Base-by-base conservation (phyloP, 2,113 vertebrate genomes). In the Ranitomeya variabilis region DNA sequence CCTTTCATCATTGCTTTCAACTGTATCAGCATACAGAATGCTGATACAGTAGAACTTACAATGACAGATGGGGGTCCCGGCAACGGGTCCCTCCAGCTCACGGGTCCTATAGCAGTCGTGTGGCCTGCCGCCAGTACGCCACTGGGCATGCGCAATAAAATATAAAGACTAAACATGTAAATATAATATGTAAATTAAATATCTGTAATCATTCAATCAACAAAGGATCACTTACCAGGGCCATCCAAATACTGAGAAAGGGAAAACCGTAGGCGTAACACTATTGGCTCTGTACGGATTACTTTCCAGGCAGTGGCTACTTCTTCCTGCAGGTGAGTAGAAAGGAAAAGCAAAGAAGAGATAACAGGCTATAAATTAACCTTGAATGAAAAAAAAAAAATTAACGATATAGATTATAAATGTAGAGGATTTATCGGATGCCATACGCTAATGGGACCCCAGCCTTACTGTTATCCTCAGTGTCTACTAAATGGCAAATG, bases 241-340 rank as follows among this genome's bases (percentile, higher is more conserved):
- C 98, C 98, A 96, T 99, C 98, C 85, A 99, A 96, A 92, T 99
- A 99, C 93, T 99, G 98, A 80, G 98, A 99, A 85, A 99, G 97
- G 91, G 98, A 99, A 95, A 99, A 99, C 89, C 98, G 96, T 80
- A 99, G 95, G 92, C 98, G 96, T 89, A 99, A 94, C 89, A 99
- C 94, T 82, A 99, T 97, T 90, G 98, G 98, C 92, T 99, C 98
- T 57, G 97, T 97, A 93, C 98, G 96, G 91, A 99, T 97, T 91
- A 99, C 98, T 95, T 99, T 99, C 98, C 98, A 99, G 2, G 98
- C 98, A 14, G 97, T 99, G 0, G 98, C 97, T 92, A 99, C 97
- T 94, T 99, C 98, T 95, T 99, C 98, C 98, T 99, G 93, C 89
- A 87, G 0, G 19, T 69, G 90, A 74, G 92, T 64, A 89, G 67